A percentile compares a stretch with the other conserved stretches of the same genome.
Evolutionary conservation across 2,888 invertebrate genomes (phyloP).

Genomic region (Tridacna crocea): DNA sequence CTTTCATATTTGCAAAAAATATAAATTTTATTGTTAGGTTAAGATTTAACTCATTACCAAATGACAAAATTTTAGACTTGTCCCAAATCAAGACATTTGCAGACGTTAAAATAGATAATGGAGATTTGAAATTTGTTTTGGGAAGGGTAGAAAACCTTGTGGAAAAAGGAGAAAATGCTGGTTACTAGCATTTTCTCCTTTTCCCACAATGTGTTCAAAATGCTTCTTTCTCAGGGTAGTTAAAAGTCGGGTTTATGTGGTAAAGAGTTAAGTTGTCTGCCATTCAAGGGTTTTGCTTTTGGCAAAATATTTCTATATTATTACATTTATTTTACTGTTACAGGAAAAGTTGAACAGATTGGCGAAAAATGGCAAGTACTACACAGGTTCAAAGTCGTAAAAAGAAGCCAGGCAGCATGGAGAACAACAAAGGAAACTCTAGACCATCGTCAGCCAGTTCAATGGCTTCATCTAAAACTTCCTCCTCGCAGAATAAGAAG

Average conservation of each 20-base stretch:
- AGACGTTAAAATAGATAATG: no score
- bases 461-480: constrained; percentile 45
- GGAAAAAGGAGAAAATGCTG: background rate
- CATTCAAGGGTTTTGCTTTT: no score
- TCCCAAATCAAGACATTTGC: no score
- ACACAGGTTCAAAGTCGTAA: constrained; percentile 26
- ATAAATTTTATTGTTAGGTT: no score
- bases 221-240: no score
- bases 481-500: constrained; percentile 34
- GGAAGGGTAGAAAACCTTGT: background rate
- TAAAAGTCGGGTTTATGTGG: no score
- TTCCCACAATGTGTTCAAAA: constrained; percentile 11
- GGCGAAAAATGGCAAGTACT: constrained; percentile 42
- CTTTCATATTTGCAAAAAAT: no score
- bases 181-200: background rate
- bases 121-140: no score
- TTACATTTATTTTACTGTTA: background rate
- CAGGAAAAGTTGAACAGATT: background rate
- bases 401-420: constrained; percentile 38
- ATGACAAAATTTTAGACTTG: no score
- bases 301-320: no score
- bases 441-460: constrained; percentile 57
- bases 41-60: no score
- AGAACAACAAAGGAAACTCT: constrained; percentile 28
- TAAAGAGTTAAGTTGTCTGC: no score